Conservation (phyloP, 2,113 vertebrate genomes). For the Notothenia coriiceps region DNA sequence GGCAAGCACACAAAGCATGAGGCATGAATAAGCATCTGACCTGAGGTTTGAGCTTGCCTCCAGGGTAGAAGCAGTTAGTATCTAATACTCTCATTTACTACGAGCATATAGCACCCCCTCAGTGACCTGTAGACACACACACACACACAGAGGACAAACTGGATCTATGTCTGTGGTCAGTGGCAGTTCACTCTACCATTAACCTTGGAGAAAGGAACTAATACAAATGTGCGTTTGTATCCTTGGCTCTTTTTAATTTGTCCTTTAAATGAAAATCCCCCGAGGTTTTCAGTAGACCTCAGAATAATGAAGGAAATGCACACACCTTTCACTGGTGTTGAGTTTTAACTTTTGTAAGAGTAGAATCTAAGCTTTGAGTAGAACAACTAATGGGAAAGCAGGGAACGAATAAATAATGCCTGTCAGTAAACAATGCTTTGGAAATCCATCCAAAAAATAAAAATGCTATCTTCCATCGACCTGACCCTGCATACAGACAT, state of each 20-base stretch:
- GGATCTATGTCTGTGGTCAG: constrained; percentile 40
- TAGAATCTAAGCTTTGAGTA: not conserved
- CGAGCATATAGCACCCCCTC: constrained; percentile 6
- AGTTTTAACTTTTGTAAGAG: constrained; percentile 11
- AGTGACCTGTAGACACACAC: constrained; percentile 24
- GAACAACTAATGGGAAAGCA: constrained; percentile 8
- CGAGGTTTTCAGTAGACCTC: constrained; percentile 30
- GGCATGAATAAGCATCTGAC: constrained; percentile 47
- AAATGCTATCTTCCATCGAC: not conserved
- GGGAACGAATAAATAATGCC: constrained; percentile 25
- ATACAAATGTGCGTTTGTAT: constrained; percentile 55
- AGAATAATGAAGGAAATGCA: constrained; percentile 37
- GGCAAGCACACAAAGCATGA: constrained; percentile 47
- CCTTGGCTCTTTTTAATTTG: constrained; percentile 57
- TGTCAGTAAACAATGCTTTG: constrained; percentile 29
- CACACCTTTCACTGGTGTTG: constrained; percentile 12
- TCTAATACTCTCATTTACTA: constrained; percentile 36
- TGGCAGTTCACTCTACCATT: constrained; percentile 48
- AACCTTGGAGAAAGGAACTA: constrained; percentile 65
- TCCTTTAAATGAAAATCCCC: constrained; percentile 65
- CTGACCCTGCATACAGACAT: constrained; percentile 1
- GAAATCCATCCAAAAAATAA: constrained; percentile 21
- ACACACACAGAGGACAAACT: constrained; percentile 56
- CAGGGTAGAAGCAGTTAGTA: constrained; percentile 34
- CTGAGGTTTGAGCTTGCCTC: constrained; percentile 41